phyloP scores from a whole-genome alignment of 1,140 invertebrate genomes.

The Subanguina moxae region DNA sequence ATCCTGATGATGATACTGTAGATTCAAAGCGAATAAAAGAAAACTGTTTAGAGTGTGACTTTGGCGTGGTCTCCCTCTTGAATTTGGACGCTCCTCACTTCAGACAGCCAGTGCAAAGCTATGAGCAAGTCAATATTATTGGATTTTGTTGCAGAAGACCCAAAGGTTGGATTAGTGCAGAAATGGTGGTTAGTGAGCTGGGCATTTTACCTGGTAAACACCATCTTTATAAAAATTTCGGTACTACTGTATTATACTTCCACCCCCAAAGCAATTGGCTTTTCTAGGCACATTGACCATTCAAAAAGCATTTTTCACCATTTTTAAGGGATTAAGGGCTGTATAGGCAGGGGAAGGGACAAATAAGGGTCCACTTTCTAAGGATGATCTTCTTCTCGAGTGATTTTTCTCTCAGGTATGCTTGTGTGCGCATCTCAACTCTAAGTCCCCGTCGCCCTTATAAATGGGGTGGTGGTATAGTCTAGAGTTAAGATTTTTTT shows the following conservation, averaged over 20 bases:
- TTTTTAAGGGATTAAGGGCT: too few species aligned
- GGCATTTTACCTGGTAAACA: constrained; percentile 39
- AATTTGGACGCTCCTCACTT: constrained; percentile 50
- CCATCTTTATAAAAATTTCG: too few species aligned
- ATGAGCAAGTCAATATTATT: constrained; percentile 29
- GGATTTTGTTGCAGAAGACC: constrained; percentile 31
- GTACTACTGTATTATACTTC: too few species aligned
- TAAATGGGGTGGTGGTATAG: background rate
- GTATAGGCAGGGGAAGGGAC: too few species aligned
- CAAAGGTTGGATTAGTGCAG: constrained; percentile 33
- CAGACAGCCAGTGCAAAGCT: constrained; percentile 16
- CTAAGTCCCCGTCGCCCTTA: background rate
- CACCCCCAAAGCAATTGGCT: too few species aligned
- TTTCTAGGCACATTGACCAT: too few species aligned
- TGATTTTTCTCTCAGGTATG: too few species aligned
- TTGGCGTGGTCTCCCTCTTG: constrained; percentile 40
- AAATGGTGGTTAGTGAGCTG: constrained; percentile 34
- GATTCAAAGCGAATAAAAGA: too few species aligned
- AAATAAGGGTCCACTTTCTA: too few species aligned
- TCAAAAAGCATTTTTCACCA: too few species aligned
- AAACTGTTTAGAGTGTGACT: constrained; percentile 35
- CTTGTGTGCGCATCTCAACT: too few species aligned
- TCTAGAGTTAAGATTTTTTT: constrained; percentile 8
- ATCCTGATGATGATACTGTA: too few species aligned
- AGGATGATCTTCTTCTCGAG: background rate